Evolutionary conservation across 2,888 invertebrate species (phyloP), one percentile per base, ranked within the genome.

Genomic region (Phasia obesa): DNA sequence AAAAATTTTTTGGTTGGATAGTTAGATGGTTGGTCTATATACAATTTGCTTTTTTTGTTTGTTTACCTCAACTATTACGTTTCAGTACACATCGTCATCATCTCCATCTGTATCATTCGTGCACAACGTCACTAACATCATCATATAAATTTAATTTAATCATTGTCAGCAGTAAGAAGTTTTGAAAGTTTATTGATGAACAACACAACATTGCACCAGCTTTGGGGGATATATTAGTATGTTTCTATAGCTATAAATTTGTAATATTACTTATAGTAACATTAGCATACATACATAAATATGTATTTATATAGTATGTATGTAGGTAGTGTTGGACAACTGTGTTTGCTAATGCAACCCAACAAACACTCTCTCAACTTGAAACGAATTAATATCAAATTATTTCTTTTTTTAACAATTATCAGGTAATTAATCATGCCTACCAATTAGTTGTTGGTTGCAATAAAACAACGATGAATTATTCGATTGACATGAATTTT

Each of bases 61-160:
- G 57, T 82, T 82, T 82, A 74, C 77, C 82, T 74, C 82, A 75
- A 51, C 57, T 69, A 57, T 77, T 82, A 73, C 74, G 57, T 71
- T 69, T 65, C 57, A 65, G 42, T 73, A 35, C 57, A 59, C 51
- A 71, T 35, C 35, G 21, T 38, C 77, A 76, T 59, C 23, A 60
- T 62, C 21, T 42, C 51, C 62, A 62, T 53, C 53, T 73, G 53
- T 44, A 31, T 17, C 42, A 64, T 53, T 11, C 7, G 25, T 25
- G 13, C 11, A 35, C 11, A 35, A 35, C 35, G 35, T 38, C 62
- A 60, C 19, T 2, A 47, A 27, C 70, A 53, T 21, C 21, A 55
- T 35, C 23, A 74, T 55, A 9, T 35, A 47, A 44, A 15, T 51
- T 76, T 67, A 57, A 67, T 57, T 76, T 67, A 67, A 27, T 51